Percentiles rank a stretch among this genome's conserved stretches.
These are phyloP conservation scores for Pipistrellus pipistrellus DNA, from an alignment of 2,797 vertebrate species.

Conservation along the genomic window DNA sequence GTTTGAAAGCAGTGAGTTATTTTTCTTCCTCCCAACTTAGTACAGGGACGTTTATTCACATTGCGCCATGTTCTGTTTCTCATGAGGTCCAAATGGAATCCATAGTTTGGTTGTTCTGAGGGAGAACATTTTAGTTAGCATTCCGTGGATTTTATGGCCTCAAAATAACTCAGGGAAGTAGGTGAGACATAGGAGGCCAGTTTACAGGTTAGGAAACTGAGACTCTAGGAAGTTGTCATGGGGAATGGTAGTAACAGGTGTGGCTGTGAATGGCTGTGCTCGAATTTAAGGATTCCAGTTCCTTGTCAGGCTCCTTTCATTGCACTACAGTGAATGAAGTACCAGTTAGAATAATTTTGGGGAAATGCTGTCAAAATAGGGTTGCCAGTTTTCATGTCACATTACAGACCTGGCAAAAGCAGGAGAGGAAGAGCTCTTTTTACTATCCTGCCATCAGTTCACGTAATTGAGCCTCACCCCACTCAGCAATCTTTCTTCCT, in stretches of 20 bases:
- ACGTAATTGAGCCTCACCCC: not conserved
- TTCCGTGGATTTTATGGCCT: not conserved
- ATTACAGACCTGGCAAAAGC: conserved; percentile 53
- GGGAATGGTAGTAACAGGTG: not conserved
- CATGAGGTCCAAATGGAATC: not conserved
- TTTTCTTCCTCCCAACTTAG: conserved; percentile 34
- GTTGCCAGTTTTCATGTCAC: conserved; percentile 54
- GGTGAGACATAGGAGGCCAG: not conserved
- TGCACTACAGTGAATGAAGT: conserved; percentile 9
- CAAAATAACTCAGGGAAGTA: not conserved
- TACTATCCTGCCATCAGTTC: not conserved
- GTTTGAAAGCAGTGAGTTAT: not conserved
- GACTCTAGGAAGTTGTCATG: not conserved
- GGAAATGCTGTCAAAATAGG: conserved; percentile 65
- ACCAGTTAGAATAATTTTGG: not conserved
- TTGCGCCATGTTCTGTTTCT: conserved; percentile 27
- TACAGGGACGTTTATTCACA: not conserved
- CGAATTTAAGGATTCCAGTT: not conserved
- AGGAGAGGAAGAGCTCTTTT: conserved; percentile 43
- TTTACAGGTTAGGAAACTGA: conserved; percentile 6
- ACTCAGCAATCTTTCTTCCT: not conserved
- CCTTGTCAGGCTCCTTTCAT: not conserved
- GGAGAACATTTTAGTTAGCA: not conserved
- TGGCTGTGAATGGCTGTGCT: not conserved
- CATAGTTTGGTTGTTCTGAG: conserved; percentile 30